Conservation (phyloP, 2,888 invertebrate species). For the Drosophila differens region DNA sequence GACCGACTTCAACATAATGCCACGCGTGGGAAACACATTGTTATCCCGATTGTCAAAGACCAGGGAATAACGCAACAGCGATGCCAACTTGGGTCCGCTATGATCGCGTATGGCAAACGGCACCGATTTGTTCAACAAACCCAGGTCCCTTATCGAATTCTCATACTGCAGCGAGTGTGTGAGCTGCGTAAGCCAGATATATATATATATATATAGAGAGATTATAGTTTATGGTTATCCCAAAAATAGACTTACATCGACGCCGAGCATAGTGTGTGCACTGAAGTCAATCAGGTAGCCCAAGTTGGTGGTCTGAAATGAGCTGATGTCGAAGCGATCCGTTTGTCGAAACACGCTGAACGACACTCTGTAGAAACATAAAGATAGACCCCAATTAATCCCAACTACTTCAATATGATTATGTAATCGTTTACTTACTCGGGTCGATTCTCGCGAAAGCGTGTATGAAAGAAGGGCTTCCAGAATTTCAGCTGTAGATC, state of each 20-base stretch:
- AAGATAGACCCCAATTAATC: background rate
- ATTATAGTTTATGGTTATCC: background rate
- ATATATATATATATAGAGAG: background rate
- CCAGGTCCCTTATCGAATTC: slow-evolving; percentile 92
- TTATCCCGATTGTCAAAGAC: slow-evolving; percentile 93
- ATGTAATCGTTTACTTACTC: slow-evolving; percentile 87
- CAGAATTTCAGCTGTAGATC: slow-evolving; percentile 92
- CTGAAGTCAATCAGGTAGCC: slow-evolving; percentile 92
- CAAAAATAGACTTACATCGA: slow-evolving; percentile 71
- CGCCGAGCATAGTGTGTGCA: slow-evolving; percentile 87
- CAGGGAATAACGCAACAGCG: slow-evolving; percentile 92
- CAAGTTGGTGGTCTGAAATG: slow-evolving; percentile 91
- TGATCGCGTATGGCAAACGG: slow-evolving; percentile 94
- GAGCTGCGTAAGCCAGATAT: slow-evolving; percentile 85
- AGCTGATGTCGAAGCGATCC: slow-evolving; percentile 85
- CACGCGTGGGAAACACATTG: slow-evolving; percentile 91
- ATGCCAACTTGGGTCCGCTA: slow-evolving; percentile 94
- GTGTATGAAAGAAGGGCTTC: slow-evolving; percentile 93
- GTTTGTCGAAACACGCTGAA: slow-evolving; percentile 90
- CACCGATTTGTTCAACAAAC: slow-evolving; percentile 89
- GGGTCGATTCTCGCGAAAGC: slow-evolving; percentile 86
- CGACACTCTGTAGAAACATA: slow-evolving; percentile 86
- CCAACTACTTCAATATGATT: too few relatives aligned
- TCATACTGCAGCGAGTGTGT: slow-evolving; percentile 96
- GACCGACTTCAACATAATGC: slow-evolving; percentile 89